Evolutionary conservation across 2,888 invertebrate species (phyloP), one percentile per base, ranked within the genome.

Genomic region (Drosophila paranaensis): DNA sequence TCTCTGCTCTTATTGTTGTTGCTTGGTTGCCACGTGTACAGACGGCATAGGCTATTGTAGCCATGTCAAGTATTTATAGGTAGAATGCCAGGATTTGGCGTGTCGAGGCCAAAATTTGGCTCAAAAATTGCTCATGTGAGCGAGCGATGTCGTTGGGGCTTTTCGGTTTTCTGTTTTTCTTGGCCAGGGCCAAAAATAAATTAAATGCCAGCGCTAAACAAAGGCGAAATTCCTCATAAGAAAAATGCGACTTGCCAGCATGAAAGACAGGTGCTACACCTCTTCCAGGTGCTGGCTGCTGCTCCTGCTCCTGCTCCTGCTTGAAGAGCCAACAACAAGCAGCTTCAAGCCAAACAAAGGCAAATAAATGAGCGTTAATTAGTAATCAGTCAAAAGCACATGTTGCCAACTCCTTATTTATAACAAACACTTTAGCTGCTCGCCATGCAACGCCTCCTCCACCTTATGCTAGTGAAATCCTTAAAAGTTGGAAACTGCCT

Each of bases 11-110:
- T 39, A 13, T n/a, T 39, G 37, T 39, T 51, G 33, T 35, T 16
- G 60, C 46, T 40, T 62, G 60, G 58, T 30, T 65, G 64, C 62
- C 65, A 60, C 54, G 60, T 60, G 55, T 42, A 40, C 57, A 73
- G 80, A 72, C 72, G 65, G 30, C 42, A 67, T 37, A 53, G 53
- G 88, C 85, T 69, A 78, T 89, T 87, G 88, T 84, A 68, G 71
- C 77, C 77, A 89, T 82, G 88, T 79, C 82, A 89, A 85, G 74
- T 85, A 85, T 85, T 88, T 85, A 89, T 84, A 85, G 88, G 86
- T 77, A 79, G 74, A 72, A 79, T 89, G 86, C 80, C 72, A 77
- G 68, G 77, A 89, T 69, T 79, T 74, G 70, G 76, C 74, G 76
- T 85, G 65, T 63, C 14, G 55, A 30, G 65, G 33, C 54, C 54